A percentile compares a stretch with the other conserved stretches of the same genome.
These are phyloP conservation scores for Dermolepida albohirtum DNA, from an alignment of 2,888 invertebrate species.

Conservation along the genomic window DNA sequence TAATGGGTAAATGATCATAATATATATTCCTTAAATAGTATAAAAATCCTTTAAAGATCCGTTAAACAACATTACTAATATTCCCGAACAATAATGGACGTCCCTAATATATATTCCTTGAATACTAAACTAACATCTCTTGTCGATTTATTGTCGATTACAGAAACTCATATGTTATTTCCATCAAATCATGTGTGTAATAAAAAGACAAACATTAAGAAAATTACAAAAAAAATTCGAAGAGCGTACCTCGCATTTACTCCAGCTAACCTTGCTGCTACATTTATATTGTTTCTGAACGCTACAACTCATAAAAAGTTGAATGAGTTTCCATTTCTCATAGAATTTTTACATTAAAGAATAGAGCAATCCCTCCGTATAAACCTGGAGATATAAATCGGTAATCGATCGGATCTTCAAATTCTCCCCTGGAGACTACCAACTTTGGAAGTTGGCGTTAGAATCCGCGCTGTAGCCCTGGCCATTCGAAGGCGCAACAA, in stretches of 20 bases:
- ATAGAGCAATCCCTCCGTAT: slow-evolving; percentile 22
- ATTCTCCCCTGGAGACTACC: slow-evolving; percentile 55
- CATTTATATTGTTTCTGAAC: slow-evolving; percentile 28
- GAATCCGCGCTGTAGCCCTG: slow-evolving; percentile 47
- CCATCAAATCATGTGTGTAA: background rate
- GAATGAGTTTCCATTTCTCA: slow-evolving; percentile 25
- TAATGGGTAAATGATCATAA: too few relatives aligned
- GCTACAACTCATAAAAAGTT: slow-evolving; percentile 17
- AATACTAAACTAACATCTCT: too few relatives aligned
- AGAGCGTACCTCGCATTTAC: background rate
- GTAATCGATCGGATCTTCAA: slow-evolving; percentile 45
- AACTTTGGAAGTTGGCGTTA: slow-evolving; percentile 52
- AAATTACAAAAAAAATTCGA: background rate
- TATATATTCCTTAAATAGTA: too few relatives aligned
- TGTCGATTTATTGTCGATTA: too few relatives aligned
- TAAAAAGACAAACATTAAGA: background rate
- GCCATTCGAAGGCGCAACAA: slow-evolving; percentile 59
- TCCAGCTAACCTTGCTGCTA: background rate
- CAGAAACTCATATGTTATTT: too few relatives aligned
- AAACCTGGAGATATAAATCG: slow-evolving; percentile 36
- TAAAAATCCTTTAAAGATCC: too few relatives aligned
- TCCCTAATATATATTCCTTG: too few relatives aligned
- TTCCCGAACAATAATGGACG: too few relatives aligned
- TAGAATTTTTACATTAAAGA: slow-evolving; percentile 32
- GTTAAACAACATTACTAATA: too few relatives aligned